Evolutionary conservation across 2,888 invertebrate genomes (phyloP).

Genomic region (Apotomis turbidana): DNA sequence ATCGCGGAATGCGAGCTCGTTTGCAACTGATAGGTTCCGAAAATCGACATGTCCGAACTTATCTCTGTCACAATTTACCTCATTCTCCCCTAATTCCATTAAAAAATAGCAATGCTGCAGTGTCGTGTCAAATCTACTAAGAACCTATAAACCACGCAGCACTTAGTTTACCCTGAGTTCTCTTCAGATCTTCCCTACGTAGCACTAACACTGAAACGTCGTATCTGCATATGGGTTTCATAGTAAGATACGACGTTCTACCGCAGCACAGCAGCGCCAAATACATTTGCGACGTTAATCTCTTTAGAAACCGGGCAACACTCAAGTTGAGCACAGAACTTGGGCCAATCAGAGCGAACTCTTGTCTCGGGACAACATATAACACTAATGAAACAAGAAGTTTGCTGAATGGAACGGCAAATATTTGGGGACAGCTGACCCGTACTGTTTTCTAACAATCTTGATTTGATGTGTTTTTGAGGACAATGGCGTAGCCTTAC

Average conservation of each 20-base stretch:
- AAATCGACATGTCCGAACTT: too few relatives aligned
- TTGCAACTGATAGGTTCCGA: too few relatives aligned
- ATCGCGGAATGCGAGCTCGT: too few relatives aligned
- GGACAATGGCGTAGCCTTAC: background rate
- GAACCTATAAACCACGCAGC: slow-evolving; percentile 21
- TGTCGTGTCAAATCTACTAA: slow-evolving; percentile 4
- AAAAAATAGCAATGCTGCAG: too few relatives aligned
- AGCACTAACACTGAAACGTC: background rate
- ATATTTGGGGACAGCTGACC: slow-evolving; percentile 31
- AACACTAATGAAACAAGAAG: slow-evolving; percentile 40
- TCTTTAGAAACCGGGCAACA: slow-evolving; percentile 28
- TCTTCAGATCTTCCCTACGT: background rate
- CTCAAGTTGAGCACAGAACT: slow-evolving; percentile 32
- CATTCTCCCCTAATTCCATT: too few relatives aligned
- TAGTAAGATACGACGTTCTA: too few relatives aligned
- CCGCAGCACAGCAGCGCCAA: slow-evolving; percentile 4
- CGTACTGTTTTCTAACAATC: slow-evolving; percentile 13
- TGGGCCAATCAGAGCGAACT: slow-evolving; percentile 39
- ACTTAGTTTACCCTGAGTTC: slow-evolving; percentile 11
- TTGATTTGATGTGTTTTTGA: slow-evolving; percentile 3
- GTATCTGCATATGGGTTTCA: too few relatives aligned
- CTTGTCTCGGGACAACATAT: slow-evolving; percentile 41
- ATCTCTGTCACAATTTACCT: too few relatives aligned
- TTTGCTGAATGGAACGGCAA: slow-evolving; percentile 39
- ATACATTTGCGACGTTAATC: slow-evolving; percentile 30